Percentiles rank a stretch among this genome's conserved stretches.
phyloP scores from a whole-genome alignment of 2,113 vertebrate genomes.

The Nesospiza acunhae region DNA sequence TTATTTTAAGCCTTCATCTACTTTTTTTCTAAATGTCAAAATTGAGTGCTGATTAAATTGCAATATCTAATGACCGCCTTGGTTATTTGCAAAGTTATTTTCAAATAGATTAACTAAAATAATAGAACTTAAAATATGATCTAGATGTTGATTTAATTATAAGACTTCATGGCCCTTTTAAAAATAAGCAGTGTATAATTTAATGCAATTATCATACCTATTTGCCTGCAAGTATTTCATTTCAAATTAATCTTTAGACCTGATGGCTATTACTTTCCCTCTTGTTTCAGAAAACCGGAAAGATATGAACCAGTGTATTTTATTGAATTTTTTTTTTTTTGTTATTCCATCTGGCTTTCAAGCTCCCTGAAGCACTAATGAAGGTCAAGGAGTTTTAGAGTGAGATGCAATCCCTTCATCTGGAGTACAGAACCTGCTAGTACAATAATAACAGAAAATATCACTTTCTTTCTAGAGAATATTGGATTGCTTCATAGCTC shows the following conservation, averaged over 20 bases:
- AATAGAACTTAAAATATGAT: background rate
- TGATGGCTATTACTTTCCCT: background rate
- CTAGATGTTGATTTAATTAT: background rate
- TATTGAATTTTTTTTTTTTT: constrained; percentile 36
- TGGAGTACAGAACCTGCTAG: background rate
- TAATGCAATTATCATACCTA: background rate
- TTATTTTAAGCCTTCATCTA: background rate
- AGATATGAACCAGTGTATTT: constrained; percentile 14
- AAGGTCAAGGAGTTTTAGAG: constrained; percentile 39
- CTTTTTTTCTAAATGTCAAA: background rate
- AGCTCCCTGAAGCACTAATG: constrained; percentile 47
- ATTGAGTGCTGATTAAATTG: background rate
- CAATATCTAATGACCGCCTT: background rate
- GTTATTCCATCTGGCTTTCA: background rate
- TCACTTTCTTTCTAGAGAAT: background rate
- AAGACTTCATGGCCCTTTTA: background rate
- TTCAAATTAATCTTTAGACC: constrained; percentile 40
- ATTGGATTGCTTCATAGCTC: background rate
- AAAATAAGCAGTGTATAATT: background rate
- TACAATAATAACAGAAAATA: background rate
- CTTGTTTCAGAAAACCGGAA: constrained; percentile 29
- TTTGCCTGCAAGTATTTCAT: constrained; percentile 18
- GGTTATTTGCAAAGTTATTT: background rate
- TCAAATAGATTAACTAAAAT: background rate
- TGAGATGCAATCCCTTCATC: constrained; percentile 24